These are phyloP conservation scores for Teleiodes luculella DNA, from an alignment of 2,888 invertebrate genomes.

Conservation along the genomic window DNA sequence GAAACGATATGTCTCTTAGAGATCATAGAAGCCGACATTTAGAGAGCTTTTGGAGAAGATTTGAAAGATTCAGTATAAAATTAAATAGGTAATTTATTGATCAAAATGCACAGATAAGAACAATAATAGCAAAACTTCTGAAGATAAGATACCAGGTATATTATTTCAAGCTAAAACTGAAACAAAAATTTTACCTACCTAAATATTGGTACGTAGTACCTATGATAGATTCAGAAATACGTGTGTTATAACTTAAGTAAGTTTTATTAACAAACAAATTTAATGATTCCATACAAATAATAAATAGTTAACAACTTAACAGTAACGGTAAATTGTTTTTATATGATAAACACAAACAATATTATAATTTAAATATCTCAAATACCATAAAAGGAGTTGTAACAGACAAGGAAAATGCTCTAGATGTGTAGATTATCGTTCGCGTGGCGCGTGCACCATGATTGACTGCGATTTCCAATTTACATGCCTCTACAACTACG, in stretches of 20 bases:
- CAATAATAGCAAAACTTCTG: too few species aligned
- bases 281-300: too few species aligned
- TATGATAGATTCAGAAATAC: too few species aligned
- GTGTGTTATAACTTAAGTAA: too few species aligned
- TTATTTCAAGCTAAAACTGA: too few species aligned
- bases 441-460: constrained; percentile 6
- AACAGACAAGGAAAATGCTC: constrained; percentile 18
- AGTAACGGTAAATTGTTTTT: too few species aligned
- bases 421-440: constrained; percentile 15
- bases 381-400: neutral
- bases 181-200: too few species aligned
- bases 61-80: neutral
- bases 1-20: constrained; percentile 48
- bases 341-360: neutral
- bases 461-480: constrained; percentile 20
- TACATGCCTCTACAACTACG: constrained; percentile 26
- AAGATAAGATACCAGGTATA: too few species aligned
- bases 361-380: neutral
- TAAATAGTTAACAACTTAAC: too few species aligned
- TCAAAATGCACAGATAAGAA: neutral
- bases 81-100: neutral
- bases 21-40: constrained; percentile 36
- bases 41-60: constrained; percentile 17
- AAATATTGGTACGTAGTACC: too few species aligned
- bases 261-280: too few species aligned